Conservation (phyloP, 2,888 invertebrate species). For the Julus scanicus region DNA sequence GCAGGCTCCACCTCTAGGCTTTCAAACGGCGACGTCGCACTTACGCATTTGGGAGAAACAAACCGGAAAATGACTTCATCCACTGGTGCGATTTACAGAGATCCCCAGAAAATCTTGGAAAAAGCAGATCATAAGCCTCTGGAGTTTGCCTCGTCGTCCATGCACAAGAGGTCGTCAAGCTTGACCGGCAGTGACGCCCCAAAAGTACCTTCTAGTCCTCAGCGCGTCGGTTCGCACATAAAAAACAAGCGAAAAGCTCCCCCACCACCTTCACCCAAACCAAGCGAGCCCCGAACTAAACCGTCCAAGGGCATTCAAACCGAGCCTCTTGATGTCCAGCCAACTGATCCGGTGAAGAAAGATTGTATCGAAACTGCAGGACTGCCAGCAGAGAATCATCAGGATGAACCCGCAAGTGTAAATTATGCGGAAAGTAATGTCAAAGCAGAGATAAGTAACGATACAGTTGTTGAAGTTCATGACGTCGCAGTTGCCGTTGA, state of each 20-base stretch:
- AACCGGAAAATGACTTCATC: conserved; percentile 61
- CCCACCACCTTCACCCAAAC: conserved; percentile 71
- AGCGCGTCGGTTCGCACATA: conserved; percentile 70
- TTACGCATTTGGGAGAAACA: not conserved
- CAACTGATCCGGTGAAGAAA: not conserved
- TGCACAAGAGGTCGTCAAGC: conserved; percentile 47
- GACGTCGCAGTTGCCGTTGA: not conserved
- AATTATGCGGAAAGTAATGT: too few species aligned
- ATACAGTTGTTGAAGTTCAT: not conserved
- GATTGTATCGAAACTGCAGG: not conserved
- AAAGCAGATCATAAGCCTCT: conserved; percentile 61
- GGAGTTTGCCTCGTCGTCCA: too few species aligned
- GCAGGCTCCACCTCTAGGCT: not conserved
- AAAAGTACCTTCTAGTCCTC: not conserved
- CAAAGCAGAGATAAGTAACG: not conserved
- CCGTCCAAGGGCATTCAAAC: not conserved
- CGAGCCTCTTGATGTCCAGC: not conserved
- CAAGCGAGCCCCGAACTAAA: not conserved
- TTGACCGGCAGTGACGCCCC: not conserved
- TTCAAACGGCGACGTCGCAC: not conserved
- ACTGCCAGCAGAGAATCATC: not conserved
- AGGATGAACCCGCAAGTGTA: not conserved
- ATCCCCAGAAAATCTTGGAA: conserved; percentile 73
- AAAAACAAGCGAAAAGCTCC: conserved; percentile 82
- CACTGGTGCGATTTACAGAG: conserved; percentile 8